phyloP scores from a whole-genome alignment of 2,113 vertebrate genomes.

The Castor canadensis region DNA sequence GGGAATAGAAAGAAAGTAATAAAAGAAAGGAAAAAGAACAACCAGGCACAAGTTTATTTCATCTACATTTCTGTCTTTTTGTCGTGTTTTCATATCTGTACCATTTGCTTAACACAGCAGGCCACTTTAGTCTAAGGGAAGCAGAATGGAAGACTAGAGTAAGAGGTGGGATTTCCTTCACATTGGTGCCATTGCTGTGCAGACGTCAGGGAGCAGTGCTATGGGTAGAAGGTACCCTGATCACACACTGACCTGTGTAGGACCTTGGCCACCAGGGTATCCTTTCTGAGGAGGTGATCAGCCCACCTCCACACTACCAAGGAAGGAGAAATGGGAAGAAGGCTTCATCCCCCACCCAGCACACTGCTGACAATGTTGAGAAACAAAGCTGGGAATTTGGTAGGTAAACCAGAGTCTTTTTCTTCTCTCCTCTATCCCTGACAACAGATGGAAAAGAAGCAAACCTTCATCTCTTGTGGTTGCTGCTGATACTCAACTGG shows the following conservation, averaged over 20 bases:
- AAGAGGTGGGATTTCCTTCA: background rate
- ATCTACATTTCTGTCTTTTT: background rate
- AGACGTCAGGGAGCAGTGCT: background rate
- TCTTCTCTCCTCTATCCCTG: background rate
- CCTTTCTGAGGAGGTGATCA: background rate
- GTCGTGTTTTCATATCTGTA: background rate
- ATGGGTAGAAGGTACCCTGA: background rate
- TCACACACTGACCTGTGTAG: too few relatives aligned
- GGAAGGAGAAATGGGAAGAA: background rate
- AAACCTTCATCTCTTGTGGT: slow-evolving; percentile 19
- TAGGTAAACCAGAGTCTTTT: background rate
- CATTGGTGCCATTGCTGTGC: rapidly evolving
- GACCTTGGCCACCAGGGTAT: background rate
- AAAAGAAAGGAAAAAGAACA: background rate
- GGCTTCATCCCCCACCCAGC: background rate
- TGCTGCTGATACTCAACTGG: background rate
- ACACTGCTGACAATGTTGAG: background rate
- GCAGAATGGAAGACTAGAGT: background rate
- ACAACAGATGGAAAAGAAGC: background rate
- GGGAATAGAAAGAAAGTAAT: background rate
- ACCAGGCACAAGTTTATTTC: background rate
- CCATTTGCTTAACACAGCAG: background rate
- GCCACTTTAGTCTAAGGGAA: background rate
- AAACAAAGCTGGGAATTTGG: background rate
- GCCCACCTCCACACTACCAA: background rate